Conservation (phyloP, 2,888 invertebrate genomes). For the Chrysomela aeneicollis region DNA sequence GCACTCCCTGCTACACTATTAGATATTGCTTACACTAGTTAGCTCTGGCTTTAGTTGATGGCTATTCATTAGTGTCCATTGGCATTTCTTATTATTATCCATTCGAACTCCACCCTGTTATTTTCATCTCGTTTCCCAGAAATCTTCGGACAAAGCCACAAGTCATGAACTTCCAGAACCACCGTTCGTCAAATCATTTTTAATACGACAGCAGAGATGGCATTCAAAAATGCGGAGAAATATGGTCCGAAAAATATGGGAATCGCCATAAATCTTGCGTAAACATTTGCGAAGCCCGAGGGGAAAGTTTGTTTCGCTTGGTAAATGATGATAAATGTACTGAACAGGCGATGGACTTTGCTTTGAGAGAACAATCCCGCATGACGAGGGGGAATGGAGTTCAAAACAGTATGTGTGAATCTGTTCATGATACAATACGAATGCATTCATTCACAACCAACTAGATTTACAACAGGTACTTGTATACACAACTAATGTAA, state of each 20-base stretch:
- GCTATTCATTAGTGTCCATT: too few species aligned
- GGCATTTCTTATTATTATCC: too few species aligned
- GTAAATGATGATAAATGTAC: conserved; percentile 39
- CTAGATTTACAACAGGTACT: too few species aligned
- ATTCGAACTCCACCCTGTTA: not conserved
- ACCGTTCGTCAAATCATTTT: not conserved
- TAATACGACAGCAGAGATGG: not conserved
- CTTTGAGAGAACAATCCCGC: too few species aligned
- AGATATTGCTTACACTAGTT: too few species aligned
- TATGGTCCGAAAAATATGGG: conserved; percentile 38
- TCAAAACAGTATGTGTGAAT: too few species aligned
- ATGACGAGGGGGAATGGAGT: too few species aligned
- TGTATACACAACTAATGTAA: too few species aligned
- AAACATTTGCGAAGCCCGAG: conserved; percentile 32
- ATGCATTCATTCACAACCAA: too few species aligned
- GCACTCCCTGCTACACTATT: too few species aligned
- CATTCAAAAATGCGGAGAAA: conserved; percentile 30
- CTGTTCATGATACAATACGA: too few species aligned
- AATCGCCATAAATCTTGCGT: conserved; percentile 39
- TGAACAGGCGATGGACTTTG: not conserved
- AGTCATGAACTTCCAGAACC: not conserved
- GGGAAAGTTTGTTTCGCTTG: conserved; percentile 36
- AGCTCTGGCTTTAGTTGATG: too few species aligned
- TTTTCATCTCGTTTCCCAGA: not conserved
- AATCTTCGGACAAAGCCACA: not conserved